Conservation (phyloP, 2,888 invertebrate species). For the Zygaena filipendulae region DNA sequence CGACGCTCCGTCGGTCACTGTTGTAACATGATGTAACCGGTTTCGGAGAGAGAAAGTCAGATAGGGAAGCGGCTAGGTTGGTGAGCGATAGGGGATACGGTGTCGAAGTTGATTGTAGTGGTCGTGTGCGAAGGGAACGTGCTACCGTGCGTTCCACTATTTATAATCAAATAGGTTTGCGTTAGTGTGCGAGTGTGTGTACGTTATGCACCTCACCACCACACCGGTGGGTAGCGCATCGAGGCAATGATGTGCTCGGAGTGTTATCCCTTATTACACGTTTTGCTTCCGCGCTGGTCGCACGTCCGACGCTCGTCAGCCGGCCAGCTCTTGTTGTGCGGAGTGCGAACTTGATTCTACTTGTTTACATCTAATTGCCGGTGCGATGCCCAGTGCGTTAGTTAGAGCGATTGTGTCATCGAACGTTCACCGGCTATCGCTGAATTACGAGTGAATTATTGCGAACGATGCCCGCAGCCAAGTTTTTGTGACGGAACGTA, state of each 20-base stretch:
- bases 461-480: conserved; percentile 40
- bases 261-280: conserved; percentile 66
- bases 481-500: conserved; percentile 45
- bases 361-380: conserved; percentile 56
- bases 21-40: conserved; percentile 56
- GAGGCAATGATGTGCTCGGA: conserved; percentile 65
- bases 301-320: conserved; percentile 55
- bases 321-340: conserved; percentile 52
- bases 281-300: conserved; percentile 55
- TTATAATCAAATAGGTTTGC: conserved; percentile 57
- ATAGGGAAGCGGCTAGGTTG: conserved; percentile 20
- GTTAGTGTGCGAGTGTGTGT: conserved; percentile 46
- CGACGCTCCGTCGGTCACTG: conserved; percentile 27
- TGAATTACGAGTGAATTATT: conserved; percentile 48
- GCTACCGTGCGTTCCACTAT: conserved; percentile 68
- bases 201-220: conserved; percentile 60
- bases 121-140: conserved; percentile 63
- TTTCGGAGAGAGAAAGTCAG: conserved; percentile 32
- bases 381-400: conserved; percentile 55
- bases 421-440: conserved; percentile 48
- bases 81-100: conserved; percentile 34
- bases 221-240: conserved; percentile 31
- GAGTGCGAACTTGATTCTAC: conserved; percentile 42
- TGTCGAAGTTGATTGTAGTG: conserved; percentile 55
- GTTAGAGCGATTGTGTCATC: conserved; percentile 59